phyloP scores from a whole-genome alignment of 2,888 invertebrate species.

The Drosophila histrio region DNA sequence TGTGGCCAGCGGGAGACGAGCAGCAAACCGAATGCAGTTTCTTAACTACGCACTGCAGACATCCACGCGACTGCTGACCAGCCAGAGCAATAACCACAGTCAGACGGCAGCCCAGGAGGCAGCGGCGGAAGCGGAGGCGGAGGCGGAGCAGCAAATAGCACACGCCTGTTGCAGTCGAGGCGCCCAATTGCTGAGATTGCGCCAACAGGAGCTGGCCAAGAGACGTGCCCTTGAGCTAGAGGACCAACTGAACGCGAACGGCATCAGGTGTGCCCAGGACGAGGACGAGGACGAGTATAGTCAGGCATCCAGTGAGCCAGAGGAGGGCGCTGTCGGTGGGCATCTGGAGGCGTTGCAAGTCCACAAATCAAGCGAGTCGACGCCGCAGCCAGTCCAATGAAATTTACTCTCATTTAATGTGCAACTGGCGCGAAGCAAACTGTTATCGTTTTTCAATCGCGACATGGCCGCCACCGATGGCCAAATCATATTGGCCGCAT shows the following conservation, averaged over 20 bases:
- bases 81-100: conserved; percentile 60
- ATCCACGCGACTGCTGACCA: conserved; percentile 82
- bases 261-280: conserved; percentile 17
- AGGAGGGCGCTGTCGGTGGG: conserved; percentile 62
- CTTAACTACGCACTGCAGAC: conserved; percentile 82
- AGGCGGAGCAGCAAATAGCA: conserved; percentile 64
- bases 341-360: conserved; percentile 10
- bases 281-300: conserved; percentile 26
- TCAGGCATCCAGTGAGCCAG: conserved; percentile 23
- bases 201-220: conserved; percentile 65
- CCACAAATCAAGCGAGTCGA: not conserved
- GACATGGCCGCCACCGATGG: conserved; percentile 95
- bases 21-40: conserved; percentile 83
- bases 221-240: conserved; percentile 64
- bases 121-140: conserved; percentile 9
- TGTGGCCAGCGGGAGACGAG: conserved; percentile 72
- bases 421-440: conserved; percentile 84
- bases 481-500: conserved; percentile 94
- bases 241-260: conserved; percentile 67
- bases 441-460: conserved; percentile 84
- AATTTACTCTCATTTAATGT: conserved; percentile 84
- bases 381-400: conserved; percentile 80
- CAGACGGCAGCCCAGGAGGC: conserved; percentile 23
- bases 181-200: conserved; percentile 70
- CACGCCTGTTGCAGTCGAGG: conserved; percentile 72